Conservation (phyloP, 1,140 invertebrate species). For the Nasonia longicornis region DNA sequence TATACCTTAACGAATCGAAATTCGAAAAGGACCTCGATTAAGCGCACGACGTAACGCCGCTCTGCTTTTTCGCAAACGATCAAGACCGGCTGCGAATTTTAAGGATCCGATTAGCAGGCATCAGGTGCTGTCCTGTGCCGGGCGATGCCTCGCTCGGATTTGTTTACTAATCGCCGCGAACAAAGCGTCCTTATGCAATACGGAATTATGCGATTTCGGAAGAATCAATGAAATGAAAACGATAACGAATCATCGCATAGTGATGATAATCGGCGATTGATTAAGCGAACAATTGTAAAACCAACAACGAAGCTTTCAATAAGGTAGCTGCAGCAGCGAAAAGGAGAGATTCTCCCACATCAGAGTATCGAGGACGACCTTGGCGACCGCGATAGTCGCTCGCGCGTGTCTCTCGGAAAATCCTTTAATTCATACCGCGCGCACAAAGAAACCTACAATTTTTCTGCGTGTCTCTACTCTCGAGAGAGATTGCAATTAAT, state of each 20-base stretch:
- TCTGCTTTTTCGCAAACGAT: neutral
- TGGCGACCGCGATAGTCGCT: slow-evolving; percentile 34
- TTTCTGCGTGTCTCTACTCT: neutral
- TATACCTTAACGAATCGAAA: neutral
- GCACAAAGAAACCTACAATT: slow-evolving; percentile 32
- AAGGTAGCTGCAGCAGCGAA: neutral
- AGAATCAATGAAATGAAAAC: too few relatives aligned
- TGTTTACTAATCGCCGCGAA: neutral
- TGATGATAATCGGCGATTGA: neutral
- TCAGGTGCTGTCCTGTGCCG: neutral
- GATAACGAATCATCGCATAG: too few relatives aligned
- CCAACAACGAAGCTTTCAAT: neutral
- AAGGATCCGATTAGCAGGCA: neutral
- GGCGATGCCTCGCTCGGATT: neutral
- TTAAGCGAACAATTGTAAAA: neutral
- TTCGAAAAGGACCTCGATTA: too few relatives aligned
- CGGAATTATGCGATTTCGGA: too few relatives aligned
- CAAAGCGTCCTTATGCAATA: neutral
- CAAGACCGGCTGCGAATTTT: neutral
- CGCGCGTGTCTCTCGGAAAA: slow-evolving; percentile 30
- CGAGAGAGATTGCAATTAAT: slow-evolving; percentile 20
- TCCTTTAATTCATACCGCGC: slow-evolving; percentile 38
- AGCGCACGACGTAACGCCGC: too few relatives aligned
- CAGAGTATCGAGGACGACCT: neutral
- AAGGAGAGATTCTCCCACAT: neutral